Percentiles rank a stretch among this genome's conserved stretches.
Conservation (phyloP, 2,797 vertebrate genomes). For the Corythornis leucogaster region DNA sequence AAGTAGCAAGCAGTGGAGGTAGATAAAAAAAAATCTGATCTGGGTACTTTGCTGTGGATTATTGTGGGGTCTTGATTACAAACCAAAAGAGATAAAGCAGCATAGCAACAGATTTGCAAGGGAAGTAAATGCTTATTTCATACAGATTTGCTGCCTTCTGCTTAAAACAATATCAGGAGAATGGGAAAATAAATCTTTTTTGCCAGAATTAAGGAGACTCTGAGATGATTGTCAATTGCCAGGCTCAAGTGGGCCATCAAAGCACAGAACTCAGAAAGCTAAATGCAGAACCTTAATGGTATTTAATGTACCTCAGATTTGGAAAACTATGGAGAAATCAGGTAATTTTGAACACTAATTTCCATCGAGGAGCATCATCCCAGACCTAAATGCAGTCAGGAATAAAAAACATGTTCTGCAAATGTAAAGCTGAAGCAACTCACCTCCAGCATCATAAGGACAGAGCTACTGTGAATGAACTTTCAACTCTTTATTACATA, state of each 20-base stretch:
- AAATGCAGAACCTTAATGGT: not conserved
- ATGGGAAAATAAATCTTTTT: not conserved
- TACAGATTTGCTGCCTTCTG: not conserved
- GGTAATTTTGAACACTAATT: conserved; percentile 5
- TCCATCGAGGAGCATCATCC: not conserved
- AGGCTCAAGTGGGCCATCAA: not conserved
- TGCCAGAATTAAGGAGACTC: not conserved
- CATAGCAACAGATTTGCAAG: not conserved
- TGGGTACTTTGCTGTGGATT: not conserved
- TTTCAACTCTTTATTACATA: conserved; percentile 8
- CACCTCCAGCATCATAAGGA: not conserved
- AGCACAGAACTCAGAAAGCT: not conserved
- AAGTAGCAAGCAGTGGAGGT: not conserved
- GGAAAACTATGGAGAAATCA: not conserved
- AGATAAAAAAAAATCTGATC: not conserved
- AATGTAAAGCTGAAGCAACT: not conserved
- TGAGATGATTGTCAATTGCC: not conserved
- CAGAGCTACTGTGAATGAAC: not conserved
- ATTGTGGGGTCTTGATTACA: not conserved
- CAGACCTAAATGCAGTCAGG: not conserved
- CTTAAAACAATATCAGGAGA: not conserved
- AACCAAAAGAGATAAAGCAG: conserved; percentile 16
- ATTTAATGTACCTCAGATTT: not conserved
- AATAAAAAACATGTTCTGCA: conserved; percentile 25
- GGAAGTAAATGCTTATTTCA: not conserved